Evolutionary conservation across 2,113 vertebrate species (phyloP).

Genomic region (Muntiacus muntjak): DNA sequence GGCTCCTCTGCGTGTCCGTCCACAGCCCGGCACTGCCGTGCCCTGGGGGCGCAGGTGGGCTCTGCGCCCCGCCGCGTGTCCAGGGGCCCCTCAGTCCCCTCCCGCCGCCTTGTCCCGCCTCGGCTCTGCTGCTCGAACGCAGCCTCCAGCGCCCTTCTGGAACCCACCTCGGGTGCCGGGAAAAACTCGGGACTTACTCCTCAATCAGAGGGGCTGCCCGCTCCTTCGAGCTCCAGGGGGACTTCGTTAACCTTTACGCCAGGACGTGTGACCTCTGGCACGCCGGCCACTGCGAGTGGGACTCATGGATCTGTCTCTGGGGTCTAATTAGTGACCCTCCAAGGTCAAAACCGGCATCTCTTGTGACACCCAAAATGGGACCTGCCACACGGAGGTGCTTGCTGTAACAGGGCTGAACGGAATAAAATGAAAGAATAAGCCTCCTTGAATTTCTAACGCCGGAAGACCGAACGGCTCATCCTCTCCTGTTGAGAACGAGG

Average conservation of each 20-base stretch:
- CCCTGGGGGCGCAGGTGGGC: neutral
- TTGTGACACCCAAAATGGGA: neutral
- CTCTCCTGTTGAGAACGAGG: neutral
- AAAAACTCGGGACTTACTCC: neutral
- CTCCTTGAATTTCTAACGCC: neutral
- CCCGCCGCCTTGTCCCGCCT: neutral
- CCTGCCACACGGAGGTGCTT: neutral
- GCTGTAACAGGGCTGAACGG: too few species aligned
- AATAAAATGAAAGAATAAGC: accelerated
- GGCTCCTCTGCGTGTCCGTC: accelerated
- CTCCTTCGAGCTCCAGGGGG: neutral
- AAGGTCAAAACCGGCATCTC: neutral
- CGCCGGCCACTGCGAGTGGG: accelerated
- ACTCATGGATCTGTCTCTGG: accelerated
- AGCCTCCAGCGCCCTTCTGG: neutral
- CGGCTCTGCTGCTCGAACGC: neutral
- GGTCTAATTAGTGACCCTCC: neutral
- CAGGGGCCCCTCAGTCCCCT: neutral
- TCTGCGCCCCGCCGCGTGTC: neutral
- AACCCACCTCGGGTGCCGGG: neutral
- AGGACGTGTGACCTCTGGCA: neutral
- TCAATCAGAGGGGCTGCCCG: neutral
- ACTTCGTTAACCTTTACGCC: too few species aligned
- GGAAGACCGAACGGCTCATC: accelerated
- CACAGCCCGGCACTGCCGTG: neutral